Percentiles rank a stretch among this genome's conserved stretches.
phyloP scores from a whole-genome alignment of 2,888 invertebrate genomes.

The Trichopria drosophilae region DNA sequence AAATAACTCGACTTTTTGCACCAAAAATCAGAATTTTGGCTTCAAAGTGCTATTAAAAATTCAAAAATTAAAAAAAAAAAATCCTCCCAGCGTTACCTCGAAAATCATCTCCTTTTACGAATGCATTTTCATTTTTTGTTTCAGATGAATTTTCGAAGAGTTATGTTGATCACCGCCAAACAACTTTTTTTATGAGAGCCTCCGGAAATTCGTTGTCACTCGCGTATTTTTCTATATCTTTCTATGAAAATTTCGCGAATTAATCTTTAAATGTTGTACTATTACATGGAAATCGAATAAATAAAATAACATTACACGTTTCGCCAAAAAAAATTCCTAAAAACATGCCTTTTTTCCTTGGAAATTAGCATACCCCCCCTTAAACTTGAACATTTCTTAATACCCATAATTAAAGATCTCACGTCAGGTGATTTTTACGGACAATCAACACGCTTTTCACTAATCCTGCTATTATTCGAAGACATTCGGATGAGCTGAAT shows the following conservation, averaged over 20 bases:
- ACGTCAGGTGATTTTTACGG: no score
- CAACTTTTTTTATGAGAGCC: slow-evolving; percentile 18
- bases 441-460: no score
- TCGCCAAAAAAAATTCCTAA: slow-evolving; percentile 16
- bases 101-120: slow-evolving; percentile 28
- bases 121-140: slow-evolving; percentile 33
- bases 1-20: slow-evolving; percentile 33
- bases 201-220: slow-evolving; percentile 8
- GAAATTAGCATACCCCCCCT: slow-evolving; percentile 6
- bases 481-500: no score
- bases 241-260: slow-evolving; percentile 12
- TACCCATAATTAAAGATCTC: no score
- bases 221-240: slow-evolving; percentile 14
- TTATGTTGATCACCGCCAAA: slow-evolving; percentile 14
- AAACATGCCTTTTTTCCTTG: slow-evolving; percentile 12
- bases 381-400: no score
- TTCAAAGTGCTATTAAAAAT: slow-evolving; percentile 23
- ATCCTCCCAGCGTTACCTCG: slow-evolving; percentile 27
- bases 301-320: slow-evolving; percentile 13
- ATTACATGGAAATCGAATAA: slow-evolving; percentile 2
- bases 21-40: slow-evolving; percentile 27
- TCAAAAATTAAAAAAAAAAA: slow-evolving; percentile 26
- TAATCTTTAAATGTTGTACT: slow-evolving; percentile 1
- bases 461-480: no score
- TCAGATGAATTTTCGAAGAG: slow-evolving; percentile 31